These are phyloP conservation scores for Drosophila nr. fundita DNA, from an alignment of 2,888 invertebrate genomes.

Conservation along the genomic window DNA sequence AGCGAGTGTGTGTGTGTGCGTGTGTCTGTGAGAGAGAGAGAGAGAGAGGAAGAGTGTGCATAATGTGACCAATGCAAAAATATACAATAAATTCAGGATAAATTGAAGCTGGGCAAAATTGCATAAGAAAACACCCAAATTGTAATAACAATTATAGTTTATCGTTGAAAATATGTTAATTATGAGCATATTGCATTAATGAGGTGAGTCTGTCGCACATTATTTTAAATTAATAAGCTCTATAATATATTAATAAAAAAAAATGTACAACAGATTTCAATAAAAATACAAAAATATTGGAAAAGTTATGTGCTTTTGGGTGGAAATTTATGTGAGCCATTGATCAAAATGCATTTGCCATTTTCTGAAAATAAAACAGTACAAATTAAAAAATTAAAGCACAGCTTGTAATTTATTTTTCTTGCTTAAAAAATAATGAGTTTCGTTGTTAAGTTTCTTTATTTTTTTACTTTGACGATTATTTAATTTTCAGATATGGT, in stretches of 20 bases:
- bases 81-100: constrained; percentile 51
- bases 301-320: neutral
- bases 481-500: neutral
- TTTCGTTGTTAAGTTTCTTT: no score
- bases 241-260: neutral
- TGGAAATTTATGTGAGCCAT: neutral
- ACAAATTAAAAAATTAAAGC: neutral
- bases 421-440: neutral
- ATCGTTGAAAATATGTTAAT: constrained; percentile 2
- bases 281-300: neutral
- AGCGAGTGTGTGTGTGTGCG: neutral
- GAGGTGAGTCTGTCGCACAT: constrained; percentile 34
- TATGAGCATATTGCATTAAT: constrained; percentile 1
- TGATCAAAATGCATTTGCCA: no score
- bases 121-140: constrained; percentile 7
- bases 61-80: constrained; percentile 20
- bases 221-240: neutral
- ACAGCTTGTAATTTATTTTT: neutral
- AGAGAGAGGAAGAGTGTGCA: constrained; percentile 9
- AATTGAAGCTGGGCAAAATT: constrained; percentile 30
- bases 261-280: neutral
- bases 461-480: no score
- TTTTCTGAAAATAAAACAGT: no score
- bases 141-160: constrained; percentile 8
- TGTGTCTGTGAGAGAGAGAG: constrained; percentile 1